Conservation (phyloP, 2,113 vertebrate genomes). For the Forbesichthys agassizii region DNA sequence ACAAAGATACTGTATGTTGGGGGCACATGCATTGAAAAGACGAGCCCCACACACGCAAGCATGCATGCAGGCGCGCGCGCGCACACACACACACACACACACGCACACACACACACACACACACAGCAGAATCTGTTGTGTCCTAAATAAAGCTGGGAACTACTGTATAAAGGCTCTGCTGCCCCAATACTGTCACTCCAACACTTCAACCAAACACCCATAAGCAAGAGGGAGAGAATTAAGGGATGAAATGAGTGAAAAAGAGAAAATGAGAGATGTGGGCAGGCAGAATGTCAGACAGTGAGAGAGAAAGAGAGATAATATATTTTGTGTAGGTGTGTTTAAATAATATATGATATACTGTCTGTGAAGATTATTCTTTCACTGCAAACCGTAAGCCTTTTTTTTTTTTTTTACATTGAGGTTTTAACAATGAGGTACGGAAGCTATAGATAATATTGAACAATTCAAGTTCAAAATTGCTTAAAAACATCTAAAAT, state of each 20-base stretch:
- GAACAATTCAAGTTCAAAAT: no score
- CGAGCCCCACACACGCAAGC: background rate
- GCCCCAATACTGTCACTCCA: conserved; percentile 50
- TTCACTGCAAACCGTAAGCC: no score
- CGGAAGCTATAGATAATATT: no score
- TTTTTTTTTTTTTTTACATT: no score
- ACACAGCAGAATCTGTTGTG: background rate
- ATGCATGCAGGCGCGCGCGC: background rate
- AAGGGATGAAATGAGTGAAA: background rate
- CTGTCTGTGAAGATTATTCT: no score
- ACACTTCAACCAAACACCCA: conserved; percentile 39
- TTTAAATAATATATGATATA: no score
- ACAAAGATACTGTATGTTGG: background rate
- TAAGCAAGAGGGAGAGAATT: background rate
- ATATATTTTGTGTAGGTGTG: no score
- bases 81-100: background rate
- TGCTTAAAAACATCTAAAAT: no score
- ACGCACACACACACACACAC: background rate
- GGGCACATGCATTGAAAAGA: background rate
- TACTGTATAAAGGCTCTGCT: background rate
- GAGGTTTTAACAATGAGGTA: no score
- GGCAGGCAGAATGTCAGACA: background rate
- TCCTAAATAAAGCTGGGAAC: conserved; percentile 2
- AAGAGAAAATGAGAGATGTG: background rate
- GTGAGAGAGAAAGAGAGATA: background rate